Evolutionary conservation across 2,113 vertebrate genomes (phyloP).

Genomic region (Camarhynchus parvulus): DNA sequence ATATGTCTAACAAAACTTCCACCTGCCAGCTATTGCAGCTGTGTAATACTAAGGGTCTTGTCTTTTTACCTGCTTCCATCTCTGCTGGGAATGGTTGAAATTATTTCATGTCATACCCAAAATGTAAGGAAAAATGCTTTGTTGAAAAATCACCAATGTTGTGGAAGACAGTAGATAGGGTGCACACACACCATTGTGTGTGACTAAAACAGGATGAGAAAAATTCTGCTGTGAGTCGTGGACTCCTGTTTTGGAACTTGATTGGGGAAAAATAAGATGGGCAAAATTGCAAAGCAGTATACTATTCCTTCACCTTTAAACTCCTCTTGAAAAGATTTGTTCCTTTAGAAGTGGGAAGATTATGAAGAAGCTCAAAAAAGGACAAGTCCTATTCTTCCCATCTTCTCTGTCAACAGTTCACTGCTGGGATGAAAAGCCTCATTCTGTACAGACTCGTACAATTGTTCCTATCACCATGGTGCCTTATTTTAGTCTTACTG

Average conservation of each 20-base stretch:
- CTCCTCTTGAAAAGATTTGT: neutral
- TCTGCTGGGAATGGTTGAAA: neutral
- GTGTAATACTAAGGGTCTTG: neutral
- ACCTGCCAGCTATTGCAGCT: neutral
- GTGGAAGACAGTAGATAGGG: neutral
- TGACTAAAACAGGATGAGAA: neutral
- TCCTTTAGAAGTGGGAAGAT: neutral
- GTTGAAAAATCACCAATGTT: neutral
- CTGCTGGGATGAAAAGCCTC: neutral
- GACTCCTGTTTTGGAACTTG: neutral
- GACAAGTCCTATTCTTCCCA: neutral
- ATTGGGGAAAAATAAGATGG: neutral
- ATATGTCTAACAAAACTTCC: neutral
- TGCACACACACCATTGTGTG: accelerated
- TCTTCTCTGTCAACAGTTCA: neutral
- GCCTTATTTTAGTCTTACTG: neutral
- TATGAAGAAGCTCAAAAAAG: neutral
- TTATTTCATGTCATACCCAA: neutral
- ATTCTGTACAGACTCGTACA: neutral
- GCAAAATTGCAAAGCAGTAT: neutral
- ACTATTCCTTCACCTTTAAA: neutral
- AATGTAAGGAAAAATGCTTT: neutral
- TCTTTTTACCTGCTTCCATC: neutral
- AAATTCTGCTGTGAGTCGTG: neutral
- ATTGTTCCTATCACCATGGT: neutral